A percentile compares a stretch with the other conserved stretches of the same genome.
These are phyloP conservation scores for Metaphire vulgaris DNA, from an alignment of 1,140 invertebrate genomes.

Conservation along the genomic window DNA sequence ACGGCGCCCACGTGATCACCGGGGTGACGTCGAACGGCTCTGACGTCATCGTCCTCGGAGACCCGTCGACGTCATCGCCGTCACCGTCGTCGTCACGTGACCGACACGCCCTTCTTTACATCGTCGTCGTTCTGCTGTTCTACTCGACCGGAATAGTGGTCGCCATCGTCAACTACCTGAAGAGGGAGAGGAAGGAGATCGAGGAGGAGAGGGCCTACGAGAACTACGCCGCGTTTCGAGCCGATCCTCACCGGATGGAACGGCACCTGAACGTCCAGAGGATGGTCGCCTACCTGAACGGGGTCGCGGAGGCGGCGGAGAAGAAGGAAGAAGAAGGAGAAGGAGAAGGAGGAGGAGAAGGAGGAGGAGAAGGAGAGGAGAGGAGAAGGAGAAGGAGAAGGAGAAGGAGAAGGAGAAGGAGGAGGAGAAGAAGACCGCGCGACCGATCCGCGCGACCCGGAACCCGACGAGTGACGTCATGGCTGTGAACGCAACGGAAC, in stretches of 20 bases:
- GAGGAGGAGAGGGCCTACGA: slow-evolving; percentile 44
- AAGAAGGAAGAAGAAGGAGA: background rate
- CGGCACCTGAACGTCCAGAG: slow-evolving; percentile 32
- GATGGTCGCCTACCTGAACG: background rate
- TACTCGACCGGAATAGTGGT: slow-evolving; percentile 45
- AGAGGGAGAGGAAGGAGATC: slow-evolving; percentile 41
- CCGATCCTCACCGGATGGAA: slow-evolving; percentile 31
- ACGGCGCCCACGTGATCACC: background rate
- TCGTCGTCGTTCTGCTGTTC: slow-evolving; percentile 44
- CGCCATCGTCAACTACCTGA: slow-evolving; percentile 44
- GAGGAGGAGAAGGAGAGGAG: background rate
- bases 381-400: background rate
- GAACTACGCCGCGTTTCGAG: slow-evolving; percentile 36
- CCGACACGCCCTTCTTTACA: slow-evolving; percentile 42
- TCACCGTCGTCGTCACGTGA: slow-evolving; percentile 22
- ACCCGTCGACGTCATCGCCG: background rate
- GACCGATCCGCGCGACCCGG: background rate
- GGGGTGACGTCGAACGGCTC: background rate
- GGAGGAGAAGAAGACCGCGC: background rate
- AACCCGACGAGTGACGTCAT: background rate
- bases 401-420: background rate
- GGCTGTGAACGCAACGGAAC: background rate
- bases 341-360: background rate
- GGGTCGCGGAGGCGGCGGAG: background rate
- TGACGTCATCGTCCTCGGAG: background rate